Evolutionary conservation across 2,797 vertebrate genomes (phyloP).

Genomic region (Tinamus major): DNA sequence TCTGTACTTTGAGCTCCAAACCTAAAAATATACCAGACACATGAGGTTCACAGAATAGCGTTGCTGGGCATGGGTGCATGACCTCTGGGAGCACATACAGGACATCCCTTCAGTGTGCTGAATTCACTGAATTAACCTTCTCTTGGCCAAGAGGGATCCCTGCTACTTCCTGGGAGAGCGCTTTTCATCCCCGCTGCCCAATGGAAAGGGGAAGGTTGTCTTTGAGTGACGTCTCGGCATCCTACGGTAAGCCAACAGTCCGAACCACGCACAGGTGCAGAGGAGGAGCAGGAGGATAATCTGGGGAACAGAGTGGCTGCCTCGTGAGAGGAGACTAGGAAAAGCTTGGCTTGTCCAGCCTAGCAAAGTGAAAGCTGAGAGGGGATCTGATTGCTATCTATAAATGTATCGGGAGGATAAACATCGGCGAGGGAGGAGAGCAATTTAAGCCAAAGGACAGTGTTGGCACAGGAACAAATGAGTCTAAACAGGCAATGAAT

Average conservation of each 20-base stretch:
- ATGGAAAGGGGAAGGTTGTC: not conserved
- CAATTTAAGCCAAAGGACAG: slow-evolving; percentile 40
- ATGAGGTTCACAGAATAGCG: not conserved
- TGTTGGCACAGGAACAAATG: slow-evolving; percentile 30
- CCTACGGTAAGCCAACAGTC: rapidly evolving
- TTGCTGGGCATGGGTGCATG: rapidly evolving
- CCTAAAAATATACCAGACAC: not conserved
- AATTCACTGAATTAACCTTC: not conserved
- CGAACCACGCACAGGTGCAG: not conserved
- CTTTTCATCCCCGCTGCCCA: not conserved
- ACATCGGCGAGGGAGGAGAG: slow-evolving; percentile 37
- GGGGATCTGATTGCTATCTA: slow-evolving; percentile 27
- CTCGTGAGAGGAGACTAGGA: not conserved
- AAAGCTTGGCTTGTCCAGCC: slow-evolving; percentile 3
- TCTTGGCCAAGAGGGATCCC: not conserved
- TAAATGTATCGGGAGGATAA: slow-evolving; percentile 10
- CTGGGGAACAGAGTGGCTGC: not conserved
- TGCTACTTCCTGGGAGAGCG: rapidly evolving
- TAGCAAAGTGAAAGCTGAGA: slow-evolving; percentile 26
- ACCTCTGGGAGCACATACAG: not conserved
- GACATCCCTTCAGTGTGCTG: not conserved
- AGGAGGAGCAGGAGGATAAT: not conserved
- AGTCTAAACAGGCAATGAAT: slow-evolving; percentile 30
- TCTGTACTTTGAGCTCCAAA: not conserved
- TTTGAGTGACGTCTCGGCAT: no score